phyloP scores from a whole-genome alignment of 1,140 invertebrate genomes.

The Sipha flava region DNA sequence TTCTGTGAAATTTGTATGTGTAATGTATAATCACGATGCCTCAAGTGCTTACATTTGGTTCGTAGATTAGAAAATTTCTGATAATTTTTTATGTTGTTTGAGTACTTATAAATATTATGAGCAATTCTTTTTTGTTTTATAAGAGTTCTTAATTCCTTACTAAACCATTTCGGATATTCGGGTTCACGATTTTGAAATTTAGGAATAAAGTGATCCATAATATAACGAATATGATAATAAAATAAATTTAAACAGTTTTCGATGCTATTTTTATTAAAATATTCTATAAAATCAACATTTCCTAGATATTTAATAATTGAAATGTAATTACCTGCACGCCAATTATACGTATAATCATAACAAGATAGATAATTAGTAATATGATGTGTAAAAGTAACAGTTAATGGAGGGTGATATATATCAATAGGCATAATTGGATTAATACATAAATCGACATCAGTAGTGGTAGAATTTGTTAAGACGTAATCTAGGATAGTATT shows the following conservation, averaged over 20 bases:
- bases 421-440: too few relatives aligned
- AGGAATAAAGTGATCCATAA: neutral
- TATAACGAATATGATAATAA: neutral
- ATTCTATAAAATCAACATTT: too few relatives aligned
- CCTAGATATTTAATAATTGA: too few relatives aligned
- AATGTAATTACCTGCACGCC: too few relatives aligned
- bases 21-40: neutral
- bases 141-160: neutral
- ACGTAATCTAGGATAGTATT: neutral
- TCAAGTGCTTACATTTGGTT: too few relatives aligned
- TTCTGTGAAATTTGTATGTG: neutral
- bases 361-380: too few relatives aligned
- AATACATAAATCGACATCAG: too few relatives aligned
- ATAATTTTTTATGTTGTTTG: neutral
- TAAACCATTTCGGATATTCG: neutral
- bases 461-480: neutral
- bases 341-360: too few relatives aligned
- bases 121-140: neutral
- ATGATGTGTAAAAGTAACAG: too few relatives aligned
- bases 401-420: too few relatives aligned
- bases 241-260: neutral
- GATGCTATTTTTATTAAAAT: neutral
- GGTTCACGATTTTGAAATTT: neutral
- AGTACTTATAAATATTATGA: neutral
- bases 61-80: neutral